Evolutionary conservation across 2,888 invertebrate species (phyloP).

Genomic region (Drosophila dives): DNA sequence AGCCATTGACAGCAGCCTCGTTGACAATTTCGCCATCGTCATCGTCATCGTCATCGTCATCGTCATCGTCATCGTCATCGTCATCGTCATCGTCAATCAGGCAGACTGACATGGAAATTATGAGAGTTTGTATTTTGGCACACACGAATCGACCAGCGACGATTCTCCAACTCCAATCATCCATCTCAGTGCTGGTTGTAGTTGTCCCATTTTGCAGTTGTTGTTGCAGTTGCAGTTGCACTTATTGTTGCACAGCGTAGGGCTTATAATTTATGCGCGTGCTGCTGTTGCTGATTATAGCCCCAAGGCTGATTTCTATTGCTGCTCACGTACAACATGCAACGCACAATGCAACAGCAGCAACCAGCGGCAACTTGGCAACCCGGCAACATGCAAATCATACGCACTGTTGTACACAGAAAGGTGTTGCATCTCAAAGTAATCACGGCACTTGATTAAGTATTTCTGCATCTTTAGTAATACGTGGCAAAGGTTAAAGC

Average conservation of each 20-base stretch:
- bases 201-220: not conserved
- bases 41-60: conserved; percentile 11
- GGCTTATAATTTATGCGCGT: conserved; percentile 58
- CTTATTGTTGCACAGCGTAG: conserved; percentile 33
- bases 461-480: not conserved
- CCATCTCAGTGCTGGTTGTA: conserved; percentile 6
- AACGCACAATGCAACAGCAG: conserved; percentile 3
- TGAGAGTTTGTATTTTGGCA: conserved; percentile 69
- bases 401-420: conserved; percentile 44
- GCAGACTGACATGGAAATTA: conserved; percentile 66
- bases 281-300: conserved; percentile 57
- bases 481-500: not conserved
- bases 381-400: conserved; percentile 47
- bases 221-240: conserved; percentile 7
- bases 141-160: conserved; percentile 50
- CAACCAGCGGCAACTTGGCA: not conserved
- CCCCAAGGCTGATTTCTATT: conserved; percentile 54
- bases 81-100: conserved; percentile 56
- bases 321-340: conserved; percentile 53
- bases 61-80: not conserved
- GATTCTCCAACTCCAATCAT: conserved; percentile 36
- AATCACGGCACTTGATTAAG: conserved; percentile 12
- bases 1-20: conserved; percentile 41
- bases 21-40: conserved; percentile 13
- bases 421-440: conserved; percentile 36